Conservation (phyloP, 2,888 invertebrate species). For the Idaea dimidiata region DNA sequence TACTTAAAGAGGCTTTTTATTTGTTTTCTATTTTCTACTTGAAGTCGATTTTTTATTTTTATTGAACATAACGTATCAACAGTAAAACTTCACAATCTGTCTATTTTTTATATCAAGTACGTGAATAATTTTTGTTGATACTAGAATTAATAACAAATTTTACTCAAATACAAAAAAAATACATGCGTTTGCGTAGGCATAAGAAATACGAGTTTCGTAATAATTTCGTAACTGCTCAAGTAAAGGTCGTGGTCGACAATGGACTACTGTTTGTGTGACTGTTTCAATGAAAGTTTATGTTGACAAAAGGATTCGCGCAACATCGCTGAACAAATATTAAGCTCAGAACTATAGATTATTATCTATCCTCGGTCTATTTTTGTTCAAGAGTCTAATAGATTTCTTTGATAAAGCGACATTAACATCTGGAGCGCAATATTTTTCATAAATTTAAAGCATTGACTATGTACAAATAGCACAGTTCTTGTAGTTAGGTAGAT, state of each 20-base stretch:
- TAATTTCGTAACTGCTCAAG: no score
- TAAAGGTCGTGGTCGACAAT: neutral
- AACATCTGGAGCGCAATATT: neutral
- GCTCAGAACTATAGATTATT: neutral
- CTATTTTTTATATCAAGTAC: conserved; percentile 21
- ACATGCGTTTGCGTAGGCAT: neutral
- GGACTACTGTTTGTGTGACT: neutral
- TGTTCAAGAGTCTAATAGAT: neutral
- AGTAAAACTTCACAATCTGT: conserved; percentile 21
- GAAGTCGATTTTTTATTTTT: no score
- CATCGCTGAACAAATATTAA: neutral
- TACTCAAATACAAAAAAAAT: neutral
- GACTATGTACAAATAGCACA: neutral
- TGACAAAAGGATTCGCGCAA: neutral
- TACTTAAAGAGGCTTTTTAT: no score
- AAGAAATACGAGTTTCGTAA: neutral
- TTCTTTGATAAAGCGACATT: neutral
- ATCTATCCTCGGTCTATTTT: conserved; percentile 1
- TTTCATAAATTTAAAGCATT: neutral
- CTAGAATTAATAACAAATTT: neutral
- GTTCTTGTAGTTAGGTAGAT: neutral
- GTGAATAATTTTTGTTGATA: conserved; percentile 5
- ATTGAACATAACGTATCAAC: conserved; percentile 17
- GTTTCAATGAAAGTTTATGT: neutral
- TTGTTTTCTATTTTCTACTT: no score